Conservation (phyloP, 2,113 vertebrate genomes). For the Neofelis nebulosa region DNA sequence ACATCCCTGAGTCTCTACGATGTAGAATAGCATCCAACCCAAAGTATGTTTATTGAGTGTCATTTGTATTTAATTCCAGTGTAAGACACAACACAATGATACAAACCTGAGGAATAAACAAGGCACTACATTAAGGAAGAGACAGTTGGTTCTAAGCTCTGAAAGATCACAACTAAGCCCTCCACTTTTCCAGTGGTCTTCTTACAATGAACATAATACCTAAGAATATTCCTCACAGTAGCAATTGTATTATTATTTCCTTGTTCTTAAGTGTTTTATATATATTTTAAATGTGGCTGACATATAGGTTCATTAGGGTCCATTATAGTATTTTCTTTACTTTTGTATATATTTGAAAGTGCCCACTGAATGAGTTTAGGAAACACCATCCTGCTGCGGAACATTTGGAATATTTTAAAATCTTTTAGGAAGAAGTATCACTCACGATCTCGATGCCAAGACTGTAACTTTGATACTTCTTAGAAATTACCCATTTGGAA, state of each 20-base stretch:
- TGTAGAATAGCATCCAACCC: not conserved
- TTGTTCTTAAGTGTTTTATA: not conserved
- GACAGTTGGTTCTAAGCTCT: not conserved
- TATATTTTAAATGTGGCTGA: not conserved
- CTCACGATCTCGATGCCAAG: not conserved
- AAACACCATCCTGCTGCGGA: not conserved
- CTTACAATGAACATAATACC: not conserved
- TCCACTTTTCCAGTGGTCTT: not conserved
- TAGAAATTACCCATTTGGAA: not conserved
- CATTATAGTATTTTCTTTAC: not conserved
- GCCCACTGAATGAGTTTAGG: not conserved
- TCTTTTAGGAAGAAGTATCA: not conserved
- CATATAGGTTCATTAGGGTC: not conserved
- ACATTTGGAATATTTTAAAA: constrained; percentile 3
- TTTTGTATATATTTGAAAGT: not conserved
- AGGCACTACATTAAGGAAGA: not conserved
- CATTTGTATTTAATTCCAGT: not conserved
- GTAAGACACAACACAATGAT: not conserved
- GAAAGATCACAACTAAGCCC: not conserved
- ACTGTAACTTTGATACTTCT: not conserved
- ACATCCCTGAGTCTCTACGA: not conserved
- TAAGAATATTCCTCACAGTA: not conserved
- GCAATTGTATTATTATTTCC: not conserved
- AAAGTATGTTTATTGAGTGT: not conserved
- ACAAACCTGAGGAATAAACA: not conserved